phyloP scores from a whole-genome alignment of 2,113 vertebrate species.

The Micronycteris hirsuta region DNA sequence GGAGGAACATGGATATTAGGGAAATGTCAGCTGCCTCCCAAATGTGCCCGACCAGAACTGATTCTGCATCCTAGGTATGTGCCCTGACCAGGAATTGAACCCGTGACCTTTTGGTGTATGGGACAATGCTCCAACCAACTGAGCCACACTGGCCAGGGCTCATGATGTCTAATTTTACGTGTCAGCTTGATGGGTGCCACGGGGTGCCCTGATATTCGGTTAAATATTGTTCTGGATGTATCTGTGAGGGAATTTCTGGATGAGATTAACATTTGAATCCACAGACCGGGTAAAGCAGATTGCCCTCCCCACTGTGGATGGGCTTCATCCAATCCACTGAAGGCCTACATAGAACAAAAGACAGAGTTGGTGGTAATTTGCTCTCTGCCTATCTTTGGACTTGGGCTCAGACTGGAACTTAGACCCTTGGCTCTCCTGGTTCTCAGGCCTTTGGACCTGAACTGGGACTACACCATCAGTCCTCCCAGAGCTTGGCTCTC shows the following conservation, averaged over 20 bases:
- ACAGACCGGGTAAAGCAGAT: not conserved
- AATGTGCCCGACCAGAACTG: too few species aligned
- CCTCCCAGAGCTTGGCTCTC: not conserved
- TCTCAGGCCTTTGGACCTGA: not conserved
- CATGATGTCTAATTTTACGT: not conserved
- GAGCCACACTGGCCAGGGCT: too few species aligned
- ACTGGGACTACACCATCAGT: not conserved
- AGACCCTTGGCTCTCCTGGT: not conserved
- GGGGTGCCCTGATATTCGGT: not conserved
- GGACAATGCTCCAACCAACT: too few species aligned
- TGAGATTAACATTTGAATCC: not conserved
- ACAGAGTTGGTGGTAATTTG: not conserved
- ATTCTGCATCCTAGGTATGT: too few species aligned
- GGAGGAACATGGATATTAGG: too few species aligned
- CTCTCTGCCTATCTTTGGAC: not conserved
- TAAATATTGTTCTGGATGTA: not conserved
- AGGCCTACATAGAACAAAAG: not conserved
- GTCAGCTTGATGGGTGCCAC: not conserved
- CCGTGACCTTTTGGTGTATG: too few species aligned
- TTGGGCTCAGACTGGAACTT: not conserved
- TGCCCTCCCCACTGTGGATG: not conserved
- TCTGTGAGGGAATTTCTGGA: not conserved
- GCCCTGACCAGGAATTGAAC: too few species aligned
- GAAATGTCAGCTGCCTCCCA: too few species aligned
- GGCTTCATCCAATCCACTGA: not conserved